A percentile compares a stretch with the other conserved stretches of the same genome.
These are phyloP conservation scores for Arge pagana DNA, from an alignment of 2,888 invertebrate genomes.

Conservation along the genomic window DNA sequence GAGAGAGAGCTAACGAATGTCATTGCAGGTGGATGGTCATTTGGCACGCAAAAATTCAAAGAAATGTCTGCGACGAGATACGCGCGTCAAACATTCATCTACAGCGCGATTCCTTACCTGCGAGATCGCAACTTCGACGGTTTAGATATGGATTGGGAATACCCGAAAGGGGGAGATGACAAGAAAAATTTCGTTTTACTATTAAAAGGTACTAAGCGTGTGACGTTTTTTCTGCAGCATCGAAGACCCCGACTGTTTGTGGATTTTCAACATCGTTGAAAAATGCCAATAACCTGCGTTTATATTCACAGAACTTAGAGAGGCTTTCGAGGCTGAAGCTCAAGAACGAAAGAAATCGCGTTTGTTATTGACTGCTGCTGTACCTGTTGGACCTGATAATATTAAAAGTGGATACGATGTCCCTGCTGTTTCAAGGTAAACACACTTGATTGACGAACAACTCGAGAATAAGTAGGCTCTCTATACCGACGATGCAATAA, in stretches of 20 bases:
- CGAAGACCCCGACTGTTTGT: too few species aligned
- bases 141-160: conserved; percentile 90
- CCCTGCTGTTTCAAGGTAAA: conserved; percentile 82
- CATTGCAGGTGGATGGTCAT: conserved; percentile 88
- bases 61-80: conserved; percentile 87
- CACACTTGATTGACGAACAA: not conserved
- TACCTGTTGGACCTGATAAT: conserved; percentile 92
- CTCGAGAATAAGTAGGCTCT: too few species aligned
- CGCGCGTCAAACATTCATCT: conserved; percentile 90
- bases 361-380: conserved; percentile 84
- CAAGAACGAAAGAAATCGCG: conserved; percentile 86
- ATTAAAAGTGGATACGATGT: conserved; percentile 91
- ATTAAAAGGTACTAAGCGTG: conserved; percentile 71
- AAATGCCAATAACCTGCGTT: not conserved
- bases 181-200: conserved; percentile 92
- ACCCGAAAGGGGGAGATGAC: conserved; percentile 89
- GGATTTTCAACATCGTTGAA: too few species aligned
- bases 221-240: too few species aligned
- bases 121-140: conserved; percentile 87
- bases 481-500: too few species aligned
- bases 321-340: conserved; percentile 93
- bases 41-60: conserved; percentile 95
- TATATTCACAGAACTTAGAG: conserved; percentile 72
- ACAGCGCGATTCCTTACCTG: conserved; percentile 89
- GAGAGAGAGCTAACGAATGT: too few species aligned